Evolutionary conservation across 37 sponge, comb jelly and placozoan species (phyloP).

Genomic region (Tethya wilhelma): DNA sequence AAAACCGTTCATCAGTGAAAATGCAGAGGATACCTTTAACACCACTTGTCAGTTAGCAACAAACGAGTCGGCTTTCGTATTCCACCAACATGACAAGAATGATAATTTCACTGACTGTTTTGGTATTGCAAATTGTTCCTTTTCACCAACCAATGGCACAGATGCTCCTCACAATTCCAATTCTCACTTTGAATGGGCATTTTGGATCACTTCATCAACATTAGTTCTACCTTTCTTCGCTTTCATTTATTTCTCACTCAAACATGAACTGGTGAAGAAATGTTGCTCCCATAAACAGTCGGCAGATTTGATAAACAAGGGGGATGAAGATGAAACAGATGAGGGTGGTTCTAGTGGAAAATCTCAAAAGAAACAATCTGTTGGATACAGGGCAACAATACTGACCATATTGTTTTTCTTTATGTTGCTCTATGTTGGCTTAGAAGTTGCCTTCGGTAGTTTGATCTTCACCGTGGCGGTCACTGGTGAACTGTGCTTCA

Average conservation of each 20-base stretch:
- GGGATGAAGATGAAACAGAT: neutral
- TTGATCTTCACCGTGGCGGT: conserved; percentile 66
- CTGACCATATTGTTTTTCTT: conserved; percentile 26
- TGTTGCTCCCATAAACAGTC: too few species aligned
- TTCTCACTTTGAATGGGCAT: neutral
- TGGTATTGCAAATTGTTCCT: neutral
- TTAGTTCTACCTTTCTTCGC: conserved; percentile 7
- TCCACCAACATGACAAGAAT: too few species aligned
- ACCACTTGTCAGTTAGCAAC: too few species aligned
- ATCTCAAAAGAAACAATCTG: too few species aligned
- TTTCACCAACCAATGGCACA: neutral
- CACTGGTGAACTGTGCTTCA: conserved; percentile 35
- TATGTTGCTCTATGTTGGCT: conserved; percentile 57
- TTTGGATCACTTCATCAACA: neutral
- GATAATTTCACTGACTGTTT: neutral
- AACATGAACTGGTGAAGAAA: neutral
- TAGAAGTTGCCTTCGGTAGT: conserved; percentile 57
- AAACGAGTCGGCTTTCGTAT: too few species aligned
- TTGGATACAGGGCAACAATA: conserved; percentile 11
- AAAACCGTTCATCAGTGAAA: conserved; percentile 49
- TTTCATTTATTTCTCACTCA: conserved; percentile 21
- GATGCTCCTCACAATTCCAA: neutral
- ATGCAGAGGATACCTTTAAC: neutral
- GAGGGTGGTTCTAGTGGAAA: too few species aligned
- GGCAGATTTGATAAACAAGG: neutral